Conservation (phyloP, 2,797 vertebrate species). For the Uromys caudimaculatus region DNA sequence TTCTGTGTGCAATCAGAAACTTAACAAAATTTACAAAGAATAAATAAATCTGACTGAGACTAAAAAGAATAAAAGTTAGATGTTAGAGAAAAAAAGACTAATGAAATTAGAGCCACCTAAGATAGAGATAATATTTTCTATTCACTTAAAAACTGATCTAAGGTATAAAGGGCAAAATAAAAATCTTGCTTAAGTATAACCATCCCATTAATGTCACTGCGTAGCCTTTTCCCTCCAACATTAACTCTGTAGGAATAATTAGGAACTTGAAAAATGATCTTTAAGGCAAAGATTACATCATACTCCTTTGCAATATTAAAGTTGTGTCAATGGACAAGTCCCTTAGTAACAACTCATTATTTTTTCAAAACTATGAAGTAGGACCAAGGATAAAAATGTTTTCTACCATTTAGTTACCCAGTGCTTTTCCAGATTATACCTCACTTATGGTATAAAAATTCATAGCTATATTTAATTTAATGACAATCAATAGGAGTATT, state of each 20-base stretch:
- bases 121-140: neutral
- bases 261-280: neutral
- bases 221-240: neutral
- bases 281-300: neutral
- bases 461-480: neutral
- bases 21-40: constrained; percentile 16
- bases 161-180: neutral
- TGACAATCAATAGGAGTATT: neutral
- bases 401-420: neutral
- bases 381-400: neutral
- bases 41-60: neutral
- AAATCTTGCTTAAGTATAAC: neutral
- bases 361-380: neutral
- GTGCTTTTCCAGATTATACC: neutral
- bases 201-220: neutral
- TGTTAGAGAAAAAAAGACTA: neutral
- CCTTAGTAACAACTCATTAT: neutral
- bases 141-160: neutral
- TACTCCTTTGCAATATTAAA: neutral
- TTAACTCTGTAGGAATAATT: neutral
- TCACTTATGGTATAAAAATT: neutral
- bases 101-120: neutral
- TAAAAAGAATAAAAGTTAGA: neutral
- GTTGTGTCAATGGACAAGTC: neutral
- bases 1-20: constrained; percentile 2